A percentile compares a stretch with the other conserved stretches of the same genome.
Evolutionary conservation across 2,113 vertebrate species (phyloP).

Genomic region (Fulmarus glacialis): DNA sequence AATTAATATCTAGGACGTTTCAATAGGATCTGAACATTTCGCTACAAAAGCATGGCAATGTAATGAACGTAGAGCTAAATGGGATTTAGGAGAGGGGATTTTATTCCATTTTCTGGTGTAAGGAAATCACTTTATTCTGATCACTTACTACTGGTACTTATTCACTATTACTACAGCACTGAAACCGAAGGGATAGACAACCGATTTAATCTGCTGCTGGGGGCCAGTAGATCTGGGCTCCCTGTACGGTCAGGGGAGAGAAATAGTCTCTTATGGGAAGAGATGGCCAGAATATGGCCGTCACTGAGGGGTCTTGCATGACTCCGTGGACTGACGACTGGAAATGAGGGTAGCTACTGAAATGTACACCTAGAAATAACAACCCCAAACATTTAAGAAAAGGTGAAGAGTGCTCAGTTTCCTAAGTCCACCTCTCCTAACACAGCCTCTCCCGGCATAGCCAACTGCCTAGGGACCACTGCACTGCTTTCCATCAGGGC

Average conservation of each 20-base stretch:
- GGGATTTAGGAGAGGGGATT: background rate
- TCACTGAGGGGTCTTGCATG: background rate
- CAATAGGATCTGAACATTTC: background rate
- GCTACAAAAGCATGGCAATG: background rate
- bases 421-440: background rate
- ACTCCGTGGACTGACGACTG: background rate
- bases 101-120: background rate
- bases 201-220: background rate
- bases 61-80: background rate
- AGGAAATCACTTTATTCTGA: conserved; percentile 7
- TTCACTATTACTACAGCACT: background rate
- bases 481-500: background rate
- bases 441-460: rapidly evolving
- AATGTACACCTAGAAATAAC: background rate
- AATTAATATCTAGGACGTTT: conserved; percentile 18
- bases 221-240: background rate
- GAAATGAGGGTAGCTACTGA: background rate
- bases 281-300: background rate
- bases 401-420: background rate
- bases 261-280: background rate
- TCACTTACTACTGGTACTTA: background rate
- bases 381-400: background rate
- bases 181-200: background rate
- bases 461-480: background rate
- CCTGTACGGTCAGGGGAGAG: background rate